Evolutionary conservation across 2,113 vertebrate species (phyloP).

Genomic region (Ia io): DNA sequence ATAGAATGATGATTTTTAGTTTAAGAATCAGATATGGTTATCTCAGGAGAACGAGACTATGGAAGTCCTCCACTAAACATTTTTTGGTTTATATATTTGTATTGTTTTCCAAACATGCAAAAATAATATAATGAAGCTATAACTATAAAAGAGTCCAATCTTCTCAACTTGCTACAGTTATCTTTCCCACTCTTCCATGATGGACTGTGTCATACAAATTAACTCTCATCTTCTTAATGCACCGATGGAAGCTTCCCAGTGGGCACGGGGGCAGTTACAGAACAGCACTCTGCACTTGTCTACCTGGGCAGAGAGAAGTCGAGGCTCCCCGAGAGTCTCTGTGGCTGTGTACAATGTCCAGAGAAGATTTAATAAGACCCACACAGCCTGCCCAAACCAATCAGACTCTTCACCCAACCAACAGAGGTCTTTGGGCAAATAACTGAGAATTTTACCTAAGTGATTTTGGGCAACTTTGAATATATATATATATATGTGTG

Average conservation of each 20-base stretch:
- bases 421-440: background rate
- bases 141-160: background rate
- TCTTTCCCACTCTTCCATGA: background rate
- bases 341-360: background rate
- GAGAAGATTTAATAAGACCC: background rate
- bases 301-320: rapidly evolving
- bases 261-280: no score
- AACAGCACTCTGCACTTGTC: background rate
- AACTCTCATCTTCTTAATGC: background rate
- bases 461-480: background rate
- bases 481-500: no score
- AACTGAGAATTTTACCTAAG: background rate
- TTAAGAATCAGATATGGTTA: background rate
- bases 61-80: background rate
- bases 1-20: background rate
- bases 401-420: background rate
- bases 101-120: background rate
- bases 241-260: background rate
- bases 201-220: background rate
- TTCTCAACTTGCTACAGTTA: background rate
- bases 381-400: background rate
- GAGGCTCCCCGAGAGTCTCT: background rate
- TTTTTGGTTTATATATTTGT: background rate
- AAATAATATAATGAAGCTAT: background rate
- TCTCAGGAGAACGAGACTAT: background rate